phyloP scores from a whole-genome alignment of 2,888 invertebrate genomes.

The Barypeithes pellucidus region DNA sequence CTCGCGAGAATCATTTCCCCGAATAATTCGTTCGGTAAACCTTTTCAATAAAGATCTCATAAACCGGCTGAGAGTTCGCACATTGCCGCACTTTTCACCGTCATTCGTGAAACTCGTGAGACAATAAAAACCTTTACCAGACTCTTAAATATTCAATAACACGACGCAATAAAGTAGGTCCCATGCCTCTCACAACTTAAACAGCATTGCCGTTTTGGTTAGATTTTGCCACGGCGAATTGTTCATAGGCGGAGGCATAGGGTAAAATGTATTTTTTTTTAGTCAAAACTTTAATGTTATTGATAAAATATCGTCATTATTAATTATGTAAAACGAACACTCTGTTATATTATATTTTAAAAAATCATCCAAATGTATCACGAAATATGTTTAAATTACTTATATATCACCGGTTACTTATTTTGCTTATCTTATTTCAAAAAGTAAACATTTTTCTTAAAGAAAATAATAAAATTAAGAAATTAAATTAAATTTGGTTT shows the following conservation, averaged over 20 bases:
- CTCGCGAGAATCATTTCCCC: background rate
- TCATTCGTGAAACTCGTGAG: slow-evolving; percentile 31
- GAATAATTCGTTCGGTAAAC: slow-evolving; percentile 7
- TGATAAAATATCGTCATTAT: too few relatives aligned
- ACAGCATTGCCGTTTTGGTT: slow-evolving; percentile 39
- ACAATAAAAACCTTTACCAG: slow-evolving; percentile 44
- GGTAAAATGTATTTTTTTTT: too few relatives aligned
- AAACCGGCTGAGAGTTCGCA: slow-evolving; percentile 20
- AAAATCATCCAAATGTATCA: too few relatives aligned
- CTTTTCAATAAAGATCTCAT: slow-evolving; percentile 17
- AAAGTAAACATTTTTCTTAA: too few relatives aligned
- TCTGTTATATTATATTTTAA: too few relatives aligned
- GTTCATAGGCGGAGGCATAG: slow-evolving; percentile 19
- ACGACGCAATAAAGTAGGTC: slow-evolving; percentile 42
- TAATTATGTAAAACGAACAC: too few relatives aligned
- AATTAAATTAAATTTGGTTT: too few relatives aligned
- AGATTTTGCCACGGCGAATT: slow-evolving; percentile 29
- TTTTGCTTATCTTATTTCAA: too few relatives aligned
- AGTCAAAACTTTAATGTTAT: too few relatives aligned
- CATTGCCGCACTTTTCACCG: slow-evolving; percentile 12
- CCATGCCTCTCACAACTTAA: slow-evolving; percentile 44
- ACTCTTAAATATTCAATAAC: slow-evolving; percentile 46
- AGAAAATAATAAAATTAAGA: too few relatives aligned
- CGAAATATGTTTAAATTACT: too few relatives aligned
- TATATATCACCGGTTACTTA: too few relatives aligned